Evolutionary conservation across 2,888 invertebrate genomes (phyloP).

Genomic region (Rhingia rostrata): DNA sequence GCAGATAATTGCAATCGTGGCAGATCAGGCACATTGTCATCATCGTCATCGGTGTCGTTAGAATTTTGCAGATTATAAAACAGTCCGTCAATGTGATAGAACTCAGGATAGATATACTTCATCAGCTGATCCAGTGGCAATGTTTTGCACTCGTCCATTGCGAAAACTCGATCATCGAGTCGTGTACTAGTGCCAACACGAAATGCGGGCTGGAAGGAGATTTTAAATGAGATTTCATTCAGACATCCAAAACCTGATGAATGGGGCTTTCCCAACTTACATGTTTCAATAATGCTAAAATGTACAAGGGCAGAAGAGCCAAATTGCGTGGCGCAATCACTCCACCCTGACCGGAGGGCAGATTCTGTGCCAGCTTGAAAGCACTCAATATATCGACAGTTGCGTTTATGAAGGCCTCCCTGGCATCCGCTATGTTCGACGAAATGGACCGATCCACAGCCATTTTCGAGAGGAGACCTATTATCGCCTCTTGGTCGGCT

Average conservation of each 20-base stretch:
- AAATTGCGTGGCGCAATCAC: slow-evolving; percentile 91
- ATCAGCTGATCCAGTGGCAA: slow-evolving; percentile 91
- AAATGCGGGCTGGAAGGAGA: slow-evolving; percentile 89
- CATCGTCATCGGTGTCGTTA: slow-evolving; percentile 79
- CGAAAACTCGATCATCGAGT: slow-evolving; percentile 95
- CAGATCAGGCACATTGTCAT: slow-evolving; percentile 85
- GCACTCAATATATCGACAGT: slow-evolving; percentile 94
- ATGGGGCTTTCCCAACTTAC: slow-evolving; percentile 83
- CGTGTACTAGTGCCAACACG: slow-evolving; percentile 93
- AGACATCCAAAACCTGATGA: not conserved
- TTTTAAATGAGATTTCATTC: not conserved
- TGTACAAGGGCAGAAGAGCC: slow-evolving; percentile 93
- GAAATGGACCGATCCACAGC: slow-evolving; percentile 96
- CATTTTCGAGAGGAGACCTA: slow-evolving; percentile 97
- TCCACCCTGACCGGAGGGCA: slow-evolving; percentile 84
- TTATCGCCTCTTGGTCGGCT: slow-evolving; percentile 97
- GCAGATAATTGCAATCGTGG: slow-evolving; percentile 93
- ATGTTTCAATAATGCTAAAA: slow-evolving; percentile 94
- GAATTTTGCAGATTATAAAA: slow-evolving; percentile 83
- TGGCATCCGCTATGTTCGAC: slow-evolving; percentile 94
- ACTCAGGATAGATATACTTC: slow-evolving; percentile 94
- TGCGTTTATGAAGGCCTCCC: slow-evolving; percentile 98
- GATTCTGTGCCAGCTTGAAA: slow-evolving; percentile 87
- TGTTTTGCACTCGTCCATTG: slow-evolving; percentile 96
- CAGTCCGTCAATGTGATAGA: slow-evolving; percentile 93